phyloP scores from a whole-genome alignment of 2,113 vertebrate genomes.

The Corythornis cristatus region DNA sequence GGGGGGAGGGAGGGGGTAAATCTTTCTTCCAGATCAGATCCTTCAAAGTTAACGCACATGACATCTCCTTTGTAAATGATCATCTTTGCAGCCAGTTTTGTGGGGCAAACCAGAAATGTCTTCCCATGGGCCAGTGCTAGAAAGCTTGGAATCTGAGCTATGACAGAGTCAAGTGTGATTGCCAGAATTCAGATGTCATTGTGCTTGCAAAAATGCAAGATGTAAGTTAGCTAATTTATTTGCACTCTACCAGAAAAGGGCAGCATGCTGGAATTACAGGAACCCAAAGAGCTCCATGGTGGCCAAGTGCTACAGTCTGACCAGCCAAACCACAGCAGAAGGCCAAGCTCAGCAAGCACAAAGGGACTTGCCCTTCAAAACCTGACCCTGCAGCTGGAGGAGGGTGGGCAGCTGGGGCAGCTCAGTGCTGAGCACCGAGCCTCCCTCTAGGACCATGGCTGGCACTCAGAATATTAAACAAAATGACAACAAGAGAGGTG shows the following conservation, averaged over 20 bases:
- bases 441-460: not conserved
- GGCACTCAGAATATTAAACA: not conserved
- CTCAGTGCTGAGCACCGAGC: not conserved
- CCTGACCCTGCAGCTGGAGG: not conserved
- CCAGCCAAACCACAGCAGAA: not conserved
- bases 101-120: not conserved
- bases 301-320: not conserved
- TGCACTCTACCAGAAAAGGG: not conserved
- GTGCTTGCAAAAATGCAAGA: not conserved
- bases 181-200: not conserved
- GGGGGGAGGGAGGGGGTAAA: too few relatives aligned
- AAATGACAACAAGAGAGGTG: accelerated
- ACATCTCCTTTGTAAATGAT: not conserved
- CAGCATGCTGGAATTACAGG: not conserved
- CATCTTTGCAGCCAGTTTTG: not conserved
- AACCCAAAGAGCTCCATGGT: not conserved
- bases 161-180: too few relatives aligned
- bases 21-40: not conserved
- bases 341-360: not conserved
- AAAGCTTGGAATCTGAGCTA: not conserved
- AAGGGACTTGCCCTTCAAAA: not conserved
- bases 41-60: not conserved
- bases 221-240: not conserved
- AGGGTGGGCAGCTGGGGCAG: not conserved
- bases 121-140: not conserved